Evolutionary conservation across 2,113 vertebrate genomes (phyloP), one percentile per base, ranked within the genome.

Genomic region (Pogona vitticeps): DNA sequence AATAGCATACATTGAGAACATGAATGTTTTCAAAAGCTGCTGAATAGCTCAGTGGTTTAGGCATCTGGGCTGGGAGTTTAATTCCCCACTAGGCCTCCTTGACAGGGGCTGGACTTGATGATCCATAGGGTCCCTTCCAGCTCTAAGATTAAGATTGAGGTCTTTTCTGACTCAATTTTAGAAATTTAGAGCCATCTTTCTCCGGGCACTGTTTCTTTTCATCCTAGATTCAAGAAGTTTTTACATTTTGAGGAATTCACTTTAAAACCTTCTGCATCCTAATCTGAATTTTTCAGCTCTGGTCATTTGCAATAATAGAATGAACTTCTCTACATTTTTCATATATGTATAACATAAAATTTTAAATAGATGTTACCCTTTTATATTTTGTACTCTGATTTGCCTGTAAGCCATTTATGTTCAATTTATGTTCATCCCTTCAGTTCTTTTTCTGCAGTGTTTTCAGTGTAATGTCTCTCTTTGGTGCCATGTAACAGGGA

Each of bases 361-460:
- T 76, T 36, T 8, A 2, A 59, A 61, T 40, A 73, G 42, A 88
- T 76, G 10, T 86, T 80, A 76, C 52, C 21, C 80, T 91, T 87
- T 76, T 9, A 71, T 73, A 75, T 82, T 91, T 68, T n/a, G 61
- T 87, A 58, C 79, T 91, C 68, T 72, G 85, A 83, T 88, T 92
- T 84, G 87, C 93, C 89, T 92, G 86, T 77, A 90, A 65, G 91
- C 71, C 72, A 91, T 93, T 93, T 93, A 71, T 91, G 91, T 95
- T 92, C 93, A 92, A 95, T 94, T 93, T 94, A 86, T 90, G 92
- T 92, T 94, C 88, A 93, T 94, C 90, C 90, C 87, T 91, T 94
- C 83, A 90, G 94, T 94, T 90, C 81, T 90, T 85, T n/a, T 90
- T 83, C 90, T 83, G 89, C 84, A 87, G 89, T 85, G 86, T 71